Base-by-base conservation (phyloP, 2,888 invertebrate genomes). In the Cryptocephalus moraei region DNA sequence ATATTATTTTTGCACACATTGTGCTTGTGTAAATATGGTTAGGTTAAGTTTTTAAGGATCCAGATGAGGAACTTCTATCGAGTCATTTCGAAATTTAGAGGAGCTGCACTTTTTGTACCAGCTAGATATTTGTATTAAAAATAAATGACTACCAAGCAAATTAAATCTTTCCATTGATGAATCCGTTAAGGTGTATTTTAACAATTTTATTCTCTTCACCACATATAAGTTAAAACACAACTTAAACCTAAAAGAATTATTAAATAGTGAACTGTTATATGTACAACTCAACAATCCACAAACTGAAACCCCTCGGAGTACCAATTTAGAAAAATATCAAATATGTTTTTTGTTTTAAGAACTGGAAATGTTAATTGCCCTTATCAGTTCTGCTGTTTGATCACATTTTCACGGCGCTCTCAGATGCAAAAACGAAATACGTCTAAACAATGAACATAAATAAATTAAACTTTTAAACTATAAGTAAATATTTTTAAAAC, bases 1-100 rank as follows among this genome's bases (percentile, higher is more conserved):
- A 46, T 44, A 49, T 52, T 54, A 45, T 39, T 44, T 59, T 59
- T 57, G 59, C 59, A 58, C 62, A 60, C 57, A 56, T 56, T 62
- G 63, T 61, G 62, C 61, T 62, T 57, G n/a, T 63, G 63, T 63
- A 63, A 53, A 62, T 62, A 62, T 36, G 12, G 12, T 43, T 49
- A 53, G 46, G 36, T 39, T 49, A 52, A 50, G 45, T 44, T 47
- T 44, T 44, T 45, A 42, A 47, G 22, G 38, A 41, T 40, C 41
- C 14, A 32, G 12, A 41, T 43, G 44, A 11, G 36, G 39, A 22
- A 32, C 14, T 32, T 47, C 31, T 39, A 32, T 40, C 39, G 32
- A 47, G 34, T 22, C 9, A 39, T 47, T 47, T 39, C 12, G 33
- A 39, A 36, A 31, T 47, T 53, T 44, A 41, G 42, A 44, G 33